Percentiles rank a stretch among this genome's conserved stretches.
These are phyloP conservation scores for Pempheris klunzingeri DNA, from an alignment of 2,797 vertebrate species.

Conservation along the genomic window DNA sequence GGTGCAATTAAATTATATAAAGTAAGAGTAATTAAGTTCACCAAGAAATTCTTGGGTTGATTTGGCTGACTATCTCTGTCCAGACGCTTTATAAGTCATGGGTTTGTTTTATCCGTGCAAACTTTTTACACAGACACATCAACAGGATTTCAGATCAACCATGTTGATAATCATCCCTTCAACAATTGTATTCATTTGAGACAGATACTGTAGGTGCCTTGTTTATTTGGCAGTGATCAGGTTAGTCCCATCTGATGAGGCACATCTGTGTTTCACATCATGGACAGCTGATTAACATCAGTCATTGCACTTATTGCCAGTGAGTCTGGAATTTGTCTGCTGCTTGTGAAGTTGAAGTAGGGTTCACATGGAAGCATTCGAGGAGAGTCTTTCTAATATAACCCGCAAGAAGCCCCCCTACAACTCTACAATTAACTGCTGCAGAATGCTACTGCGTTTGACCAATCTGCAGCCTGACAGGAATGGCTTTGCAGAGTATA, in stretches of 20 bases:
- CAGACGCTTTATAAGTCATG: too few species aligned
- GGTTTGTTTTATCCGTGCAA: too few species aligned
- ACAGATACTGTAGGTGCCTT: neutral
- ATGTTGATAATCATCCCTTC: neutral
- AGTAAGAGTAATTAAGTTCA: too few species aligned
- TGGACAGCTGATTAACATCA: slow-evolving; percentile 30
- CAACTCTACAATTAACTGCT: slow-evolving; percentile 2
- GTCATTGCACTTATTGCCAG: neutral
- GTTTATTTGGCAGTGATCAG: slow-evolving; percentile 13
- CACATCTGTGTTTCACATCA: slow-evolving; percentile 33
- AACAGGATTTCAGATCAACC: too few species aligned
- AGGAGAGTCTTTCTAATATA: slow-evolving; percentile 8
- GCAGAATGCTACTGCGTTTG: slow-evolving; percentile 8
- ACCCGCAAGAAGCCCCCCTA: slow-evolving; percentile 12
- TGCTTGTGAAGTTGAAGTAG: slow-evolving; percentile 27
- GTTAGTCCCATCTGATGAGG: slow-evolving; percentile 10
- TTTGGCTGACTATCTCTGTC: too few species aligned
- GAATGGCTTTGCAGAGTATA: slow-evolving; percentile 24
- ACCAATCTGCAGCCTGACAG: slow-evolving; percentile 18
- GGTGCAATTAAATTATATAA: too few species aligned
- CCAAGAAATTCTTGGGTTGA: too few species aligned
- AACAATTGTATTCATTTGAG: neutral
- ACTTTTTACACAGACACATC: too few species aligned
- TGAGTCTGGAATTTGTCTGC: slow-evolving; percentile 35
- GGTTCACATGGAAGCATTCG: slow-evolving; percentile 3